Percentiles rank a stretch among this genome's conserved stretches.
Evolutionary conservation across 2,888 invertebrate genomes (phyloP).

Genomic region (Tachina grossa): DNA sequence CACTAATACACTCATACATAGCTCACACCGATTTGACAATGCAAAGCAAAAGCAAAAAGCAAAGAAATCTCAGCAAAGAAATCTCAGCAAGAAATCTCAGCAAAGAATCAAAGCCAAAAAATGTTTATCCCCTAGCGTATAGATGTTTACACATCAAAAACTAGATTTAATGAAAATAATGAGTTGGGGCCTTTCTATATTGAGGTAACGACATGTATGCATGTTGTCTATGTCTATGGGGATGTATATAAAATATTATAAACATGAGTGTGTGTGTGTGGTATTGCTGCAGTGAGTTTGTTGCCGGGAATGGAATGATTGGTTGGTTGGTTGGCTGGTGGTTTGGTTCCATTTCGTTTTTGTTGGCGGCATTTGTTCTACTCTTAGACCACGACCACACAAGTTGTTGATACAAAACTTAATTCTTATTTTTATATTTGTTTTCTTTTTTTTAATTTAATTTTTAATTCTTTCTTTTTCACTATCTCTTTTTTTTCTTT

Average conservation of each 20-base stretch:
- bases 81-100: too few relatives aligned
- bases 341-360: slow-evolving; percentile 48
- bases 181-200: too few relatives aligned
- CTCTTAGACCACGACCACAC: slow-evolving; percentile 62
- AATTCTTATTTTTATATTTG: slow-evolving; percentile 43
- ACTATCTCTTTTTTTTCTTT: slow-evolving; percentile 31
- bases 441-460: slow-evolving; percentile 16
- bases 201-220: too few relatives aligned
- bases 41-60: too few relatives aligned
- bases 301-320: slow-evolving; percentile 13
- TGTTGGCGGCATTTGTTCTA: slow-evolving; percentile 66
- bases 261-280: slow-evolving; percentile 1
- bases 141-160: too few relatives aligned
- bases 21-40: too few relatives aligned
- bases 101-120: too few relatives aligned
- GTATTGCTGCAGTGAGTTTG: slow-evolving; percentile 11
- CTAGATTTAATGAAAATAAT: too few relatives aligned
- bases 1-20: too few relatives aligned
- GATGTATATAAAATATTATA: slow-evolving; percentile 5
- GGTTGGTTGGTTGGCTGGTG: slow-evolving; percentile 37
- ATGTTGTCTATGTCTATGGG: too few relatives aligned
- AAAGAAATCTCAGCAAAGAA: too few relatives aligned
- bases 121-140: too few relatives aligned
- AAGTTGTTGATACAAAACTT: slow-evolving; percentile 57
- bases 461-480: slow-evolving; percentile 56